Conservation (phyloP, 2,888 invertebrate species). For the Phanerotoma sp. region DNA sequence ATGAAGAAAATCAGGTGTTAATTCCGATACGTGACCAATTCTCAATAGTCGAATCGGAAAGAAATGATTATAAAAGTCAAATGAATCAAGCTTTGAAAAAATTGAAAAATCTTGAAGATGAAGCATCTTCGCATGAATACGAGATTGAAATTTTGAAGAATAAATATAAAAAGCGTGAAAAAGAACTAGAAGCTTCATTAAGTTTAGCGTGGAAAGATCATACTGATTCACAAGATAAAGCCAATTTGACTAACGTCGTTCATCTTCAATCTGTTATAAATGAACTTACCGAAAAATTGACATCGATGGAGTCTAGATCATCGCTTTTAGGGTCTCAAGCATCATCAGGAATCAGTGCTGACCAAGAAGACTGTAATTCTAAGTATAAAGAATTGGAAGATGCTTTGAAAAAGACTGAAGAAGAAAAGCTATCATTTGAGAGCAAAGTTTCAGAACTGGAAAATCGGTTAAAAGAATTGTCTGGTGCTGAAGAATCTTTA, state of each 20-base stretch:
- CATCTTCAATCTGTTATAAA: conserved; percentile 3
- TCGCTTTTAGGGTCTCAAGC: conserved; percentile 3
- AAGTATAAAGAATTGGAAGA: conserved; percentile 6
- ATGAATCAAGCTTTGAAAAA: conserved; percentile 33
- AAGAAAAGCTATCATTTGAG: conserved; percentile 1
- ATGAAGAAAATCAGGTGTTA: conserved; percentile 29
- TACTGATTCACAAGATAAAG: conserved; percentile 5
- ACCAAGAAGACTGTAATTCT: conserved; percentile 2
- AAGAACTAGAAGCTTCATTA: conserved; percentile 52
- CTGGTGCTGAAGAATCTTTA: neutral
- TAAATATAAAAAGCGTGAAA: conserved; percentile 61
- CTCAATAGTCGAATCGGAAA: conserved; percentile 28
- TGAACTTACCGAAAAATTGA: conserved; percentile 9
- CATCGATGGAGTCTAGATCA: no score
- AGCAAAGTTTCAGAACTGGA: neutral
- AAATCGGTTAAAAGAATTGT: neutral
- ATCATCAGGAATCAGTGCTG: neutral
- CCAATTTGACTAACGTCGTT: conserved; percentile 12
- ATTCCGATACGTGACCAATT: conserved; percentile 23
- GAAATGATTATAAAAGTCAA: conserved; percentile 26
- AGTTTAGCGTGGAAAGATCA: conserved; percentile 18
- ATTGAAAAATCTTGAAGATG: conserved; percentile 29
- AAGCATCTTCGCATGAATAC: conserved; percentile 55
- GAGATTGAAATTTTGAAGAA: conserved; percentile 60
- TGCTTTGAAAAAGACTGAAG: conserved; percentile 1